Percentiles rank a stretch among this genome's conserved stretches.
These are phyloP conservation scores for Altica lythri DNA, from an alignment of 2,888 invertebrate species.

Conservation along the genomic window DNA sequence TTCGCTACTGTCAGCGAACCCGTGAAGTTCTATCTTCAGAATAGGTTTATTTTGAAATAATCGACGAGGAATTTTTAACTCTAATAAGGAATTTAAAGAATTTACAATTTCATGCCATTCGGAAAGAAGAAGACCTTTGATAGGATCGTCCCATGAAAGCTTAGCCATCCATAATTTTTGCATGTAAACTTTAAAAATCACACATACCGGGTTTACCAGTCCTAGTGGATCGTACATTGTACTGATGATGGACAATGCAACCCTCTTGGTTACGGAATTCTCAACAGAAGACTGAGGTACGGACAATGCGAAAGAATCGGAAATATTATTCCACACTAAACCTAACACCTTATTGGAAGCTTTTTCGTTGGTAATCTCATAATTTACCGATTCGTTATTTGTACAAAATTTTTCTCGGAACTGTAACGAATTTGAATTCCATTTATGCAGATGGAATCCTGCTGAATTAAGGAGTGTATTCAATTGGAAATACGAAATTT, in stretches of 20 bases:
- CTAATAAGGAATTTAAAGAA: neutral
- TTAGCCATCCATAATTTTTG: neutral
- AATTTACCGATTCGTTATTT: no score
- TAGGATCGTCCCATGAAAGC: neutral
- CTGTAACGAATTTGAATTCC: slow-evolving; percentile 11
- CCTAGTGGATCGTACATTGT: neutral
- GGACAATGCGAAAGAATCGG: neutral
- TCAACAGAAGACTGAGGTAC: neutral
- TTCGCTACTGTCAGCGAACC: slow-evolving; percentile 3
- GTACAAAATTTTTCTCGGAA: slow-evolving; percentile 12
- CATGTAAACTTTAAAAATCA: neutral
- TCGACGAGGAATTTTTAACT: slow-evolving; percentile 2
- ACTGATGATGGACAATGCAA: neutral
- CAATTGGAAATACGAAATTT: neutral
- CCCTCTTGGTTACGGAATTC: neutral
- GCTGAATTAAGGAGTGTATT: slow-evolving; percentile 12
- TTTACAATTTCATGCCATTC: neutral
- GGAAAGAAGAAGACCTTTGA: neutral
- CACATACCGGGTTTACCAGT: neutral
- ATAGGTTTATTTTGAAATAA: neutral
- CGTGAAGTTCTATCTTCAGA: slow-evolving; percentile 3
- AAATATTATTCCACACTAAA: neutral
- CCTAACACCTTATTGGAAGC: neutral
- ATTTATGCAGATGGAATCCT: slow-evolving; percentile 17
- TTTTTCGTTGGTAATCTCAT: neutral